Evolutionary conservation across 2,888 invertebrate genomes (phyloP).

Genomic region (Cylloceria caligata): DNA sequence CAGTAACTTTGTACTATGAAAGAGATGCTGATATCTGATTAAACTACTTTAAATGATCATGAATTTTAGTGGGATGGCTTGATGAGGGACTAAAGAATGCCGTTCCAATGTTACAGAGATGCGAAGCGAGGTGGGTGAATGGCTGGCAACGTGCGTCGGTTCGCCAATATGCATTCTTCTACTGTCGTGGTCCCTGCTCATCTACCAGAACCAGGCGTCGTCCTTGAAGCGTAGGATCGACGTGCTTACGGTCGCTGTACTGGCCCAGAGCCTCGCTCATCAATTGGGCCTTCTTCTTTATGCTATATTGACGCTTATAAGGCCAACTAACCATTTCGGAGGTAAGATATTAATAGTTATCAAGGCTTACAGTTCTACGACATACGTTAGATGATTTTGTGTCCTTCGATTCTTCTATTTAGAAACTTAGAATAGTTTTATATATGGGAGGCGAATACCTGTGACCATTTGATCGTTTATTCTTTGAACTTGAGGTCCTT

Average conservation of each 20-base stretch:
- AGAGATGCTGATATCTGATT: background rate
- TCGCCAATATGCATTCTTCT: conserved; percentile 84
- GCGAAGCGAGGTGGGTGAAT: conserved; percentile 84
- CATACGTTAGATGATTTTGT: background rate
- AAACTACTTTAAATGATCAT: background rate
- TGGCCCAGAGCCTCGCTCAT: conserved; percentile 82
- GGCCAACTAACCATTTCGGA: conserved; percentile 82
- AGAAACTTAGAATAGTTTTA: background rate
- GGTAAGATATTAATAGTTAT: conserved; percentile 70
- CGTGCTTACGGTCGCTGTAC: conserved; percentile 84
- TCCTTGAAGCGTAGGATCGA: conserved; percentile 84
- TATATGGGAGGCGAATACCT: background rate
- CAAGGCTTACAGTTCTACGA: background rate
- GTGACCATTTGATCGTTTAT: background rate
- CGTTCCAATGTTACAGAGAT: conserved; percentile 77
- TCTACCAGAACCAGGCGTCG: conserved; percentile 84
- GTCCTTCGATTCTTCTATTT: conserved; percentile 10
- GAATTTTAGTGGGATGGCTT: conserved; percentile 11
- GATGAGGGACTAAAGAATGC: conserved; percentile 44
- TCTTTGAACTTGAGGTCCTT: background rate
- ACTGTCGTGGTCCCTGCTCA: conserved; percentile 84
- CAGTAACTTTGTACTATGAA: background rate
- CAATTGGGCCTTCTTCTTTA: conserved; percentile 82
- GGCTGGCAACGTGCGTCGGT: conserved; percentile 85
- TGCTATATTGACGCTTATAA: conserved; percentile 83